Evolutionary conservation across 2,797 vertebrate genomes (phyloP).

Genomic region (Onychomys torridus): DNA sequence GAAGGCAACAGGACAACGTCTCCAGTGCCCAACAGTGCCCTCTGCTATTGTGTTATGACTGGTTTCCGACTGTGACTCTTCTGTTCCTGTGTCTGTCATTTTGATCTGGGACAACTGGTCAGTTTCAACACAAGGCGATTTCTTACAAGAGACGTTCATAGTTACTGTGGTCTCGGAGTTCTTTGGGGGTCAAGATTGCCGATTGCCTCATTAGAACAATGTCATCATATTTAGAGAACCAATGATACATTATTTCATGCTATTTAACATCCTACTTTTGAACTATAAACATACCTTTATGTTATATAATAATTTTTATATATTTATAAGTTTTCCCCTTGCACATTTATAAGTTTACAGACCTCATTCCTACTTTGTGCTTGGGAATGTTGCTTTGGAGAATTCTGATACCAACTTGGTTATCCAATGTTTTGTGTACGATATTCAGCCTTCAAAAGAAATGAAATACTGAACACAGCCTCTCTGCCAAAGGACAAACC

Average conservation of each 20-base stretch:
- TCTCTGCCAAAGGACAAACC: background rate
- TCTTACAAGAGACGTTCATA: background rate
- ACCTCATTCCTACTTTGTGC: background rate
- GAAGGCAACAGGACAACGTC: background rate
- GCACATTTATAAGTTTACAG: slow-evolving; percentile 11
- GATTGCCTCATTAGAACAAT: background rate
- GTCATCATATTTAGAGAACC: background rate
- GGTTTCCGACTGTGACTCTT: background rate
- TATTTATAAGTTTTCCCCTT: too few species aligned
- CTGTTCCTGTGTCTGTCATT: background rate
- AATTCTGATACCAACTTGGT: background rate
- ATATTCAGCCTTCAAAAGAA: background rate
- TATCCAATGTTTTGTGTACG: background rate
- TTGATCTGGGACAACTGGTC: slow-evolving; percentile 29
- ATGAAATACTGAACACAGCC: background rate
- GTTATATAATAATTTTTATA: slow-evolving; percentile 31
- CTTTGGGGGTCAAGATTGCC: slow-evolving; percentile 10
- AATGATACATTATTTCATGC: background rate
- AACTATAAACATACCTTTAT: slow-evolving; percentile 4
- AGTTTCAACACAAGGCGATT: background rate
- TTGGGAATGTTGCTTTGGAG: background rate
- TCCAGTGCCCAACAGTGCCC: background rate
- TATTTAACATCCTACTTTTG: slow-evolving; percentile 4
- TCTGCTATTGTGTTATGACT: background rate
- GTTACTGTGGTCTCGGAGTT: background rate